Base-by-base conservation (phyloP, 1,140 invertebrate species). In the Colletes latitarsis region DNA sequence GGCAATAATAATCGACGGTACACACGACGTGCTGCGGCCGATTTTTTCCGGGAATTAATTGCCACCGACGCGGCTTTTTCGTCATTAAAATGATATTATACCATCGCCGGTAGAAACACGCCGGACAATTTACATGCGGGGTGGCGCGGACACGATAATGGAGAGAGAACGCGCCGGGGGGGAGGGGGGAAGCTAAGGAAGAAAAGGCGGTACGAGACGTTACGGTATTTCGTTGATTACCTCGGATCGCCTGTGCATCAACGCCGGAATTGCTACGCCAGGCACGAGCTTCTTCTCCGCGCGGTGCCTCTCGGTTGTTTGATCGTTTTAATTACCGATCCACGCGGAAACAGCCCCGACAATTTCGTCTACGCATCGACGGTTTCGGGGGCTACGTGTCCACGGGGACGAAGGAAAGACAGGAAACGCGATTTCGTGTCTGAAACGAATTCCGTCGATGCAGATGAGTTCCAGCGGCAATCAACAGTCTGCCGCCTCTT, bases 1-100 rank as follows among this genome's bases (percentile, higher is more conserved):
- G 66, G 73, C 57, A 49, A 53, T 85, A 57, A 80, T 85, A 88
- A 89, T 88, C 81, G 80, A 88, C 76, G 68, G 82, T 75, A 84
- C 85, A 82, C 80, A 77, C 81, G 75, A 62, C 68, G 58, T 3
- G 53, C 58, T 64, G 52, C 17, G 19, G 53, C 62, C 21, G 46
- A 87, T 81, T 87, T 87, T 87, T 87, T 81, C 81, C 67, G 21
- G 1, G 78, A 75, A 89, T 89, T 91, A 91, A 91, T 91, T 91
- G 86, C 88, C 81, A 86, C 81, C 75, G 77, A 82, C 82, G 79
- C 82, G 74, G 84, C 78, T 84, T 90, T 87, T 88, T 88, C 88
- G 85, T 90, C 89, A 92, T 92, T 92, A 89, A 89, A 90, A 93
- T 88, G 88, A 91, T 92, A 92, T 92, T 92, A 92, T 91, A 89